Base-by-base conservation (phyloP, 2,888 invertebrate genomes). In the Cyclophora punctaria region DNA sequence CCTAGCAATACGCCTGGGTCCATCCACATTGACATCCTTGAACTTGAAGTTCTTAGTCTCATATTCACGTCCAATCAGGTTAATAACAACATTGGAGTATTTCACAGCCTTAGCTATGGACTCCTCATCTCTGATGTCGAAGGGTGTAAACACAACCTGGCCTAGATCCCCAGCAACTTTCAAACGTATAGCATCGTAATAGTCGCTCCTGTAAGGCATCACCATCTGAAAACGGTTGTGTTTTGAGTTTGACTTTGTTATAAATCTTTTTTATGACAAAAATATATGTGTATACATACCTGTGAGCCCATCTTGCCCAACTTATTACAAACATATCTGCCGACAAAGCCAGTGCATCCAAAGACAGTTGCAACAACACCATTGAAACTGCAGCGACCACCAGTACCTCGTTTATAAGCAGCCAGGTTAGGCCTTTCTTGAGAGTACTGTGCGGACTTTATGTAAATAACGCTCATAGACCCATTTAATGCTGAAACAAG, bases 321-420 rank as follows among this genome's bases (percentile, higher is more conserved):
- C 69, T 93, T 93, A 75, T 97, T 98, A 76, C 95, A 93, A 7
- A 99, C 92, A 87, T 94, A 93, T 59, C 93, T 90, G 0, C 99
- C 99, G 0, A 98, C 83, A 71, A 96, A 97, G 2, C 99, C 99
- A 41, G 93, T 93, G 50, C 93, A 92, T 48, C 99, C 99, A 78
- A 99, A 98, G 1, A 99, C 95, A n/a, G 99, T 99, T n/a, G 96
- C 97, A 2, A 99, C 97, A 50, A 96, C 90, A 0, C 99, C 99
- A 84, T 95, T 99, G 80, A 99, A 99, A 71, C 98, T 98, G 63
- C 95, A 95, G 41, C 99, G 92, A 20, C 98, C 99, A 7, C 96
- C 97, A 33, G 96, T 95, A 35, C 96, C 97, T 58, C 94, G 90
- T 76, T 94, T 95, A 73, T 95, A 89, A 0, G 91, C 83, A 5